Evolutionary conservation across 1,140 invertebrate species (phyloP), one percentile per base, ranked within the genome.

Genomic region (Neodiprion fabricii): DNA sequence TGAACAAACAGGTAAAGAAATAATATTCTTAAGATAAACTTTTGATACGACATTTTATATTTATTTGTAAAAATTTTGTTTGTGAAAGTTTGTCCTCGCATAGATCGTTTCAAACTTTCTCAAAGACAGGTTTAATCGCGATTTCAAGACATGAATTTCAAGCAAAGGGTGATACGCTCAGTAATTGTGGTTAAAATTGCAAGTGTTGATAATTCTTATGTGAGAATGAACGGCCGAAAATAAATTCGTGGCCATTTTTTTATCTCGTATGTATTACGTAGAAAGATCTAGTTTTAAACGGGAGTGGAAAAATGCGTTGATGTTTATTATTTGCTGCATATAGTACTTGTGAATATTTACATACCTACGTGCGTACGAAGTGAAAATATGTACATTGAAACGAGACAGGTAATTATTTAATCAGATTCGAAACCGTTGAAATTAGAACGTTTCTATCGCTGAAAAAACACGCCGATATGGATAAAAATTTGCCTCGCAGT

Each of bases 241-340:
- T 7, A 7, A 61, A 17, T n/a, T 40, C 47, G 73, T 66, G 48
- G 71, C 28, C 21, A 69, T 72, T 78, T 72, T 78, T 68, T 72
- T 75, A 78, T 80, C 73, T 77, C 28, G 28, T 40, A 40, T 40
- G 5, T 40, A 40, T 40, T 40, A 40, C 28, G 28, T 40, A 40
- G 28, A 3, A 40, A 40, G 28, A 40, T 40, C 28, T 5, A 40
- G 28, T 40, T 40, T 40, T 40, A 40, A 40, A 40, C 28, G 28
- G 28, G 5, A 40, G 28, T 40, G 28, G 28, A 40, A 40, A 40
- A 40, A 40, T 40, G 5, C 28, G 28, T 40, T 40, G 28, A 40
- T 40, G 4, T 40, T 5, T 40, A 40, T 40, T 40, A 40, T 40
- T 40, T 40, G 28, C 28, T 1, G 28, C 5, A 40, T 5, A 40